phyloP scores from a whole-genome alignment of 2,113 vertebrate genomes.

The Pristiophorus japonicus region DNA sequence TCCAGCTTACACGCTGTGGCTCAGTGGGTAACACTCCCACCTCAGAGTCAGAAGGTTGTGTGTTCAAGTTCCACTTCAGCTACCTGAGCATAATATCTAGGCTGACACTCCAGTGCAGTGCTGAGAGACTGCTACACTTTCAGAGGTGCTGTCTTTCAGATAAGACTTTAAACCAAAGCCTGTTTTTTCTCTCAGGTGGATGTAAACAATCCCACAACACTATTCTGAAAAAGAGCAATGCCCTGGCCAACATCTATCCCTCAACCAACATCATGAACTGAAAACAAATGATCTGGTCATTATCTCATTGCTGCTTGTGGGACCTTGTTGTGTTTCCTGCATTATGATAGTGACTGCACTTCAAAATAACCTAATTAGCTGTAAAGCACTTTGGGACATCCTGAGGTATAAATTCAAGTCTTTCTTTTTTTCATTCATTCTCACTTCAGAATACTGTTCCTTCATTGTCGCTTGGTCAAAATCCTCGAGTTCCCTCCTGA shows the following conservation, averaged over 20 bases:
- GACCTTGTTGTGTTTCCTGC: too few relatives aligned
- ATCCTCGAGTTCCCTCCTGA: background rate
- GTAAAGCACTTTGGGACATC: too few relatives aligned
- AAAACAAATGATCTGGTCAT: too few relatives aligned
- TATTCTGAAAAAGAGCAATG: background rate
- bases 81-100: background rate
- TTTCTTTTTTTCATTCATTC: too few relatives aligned
- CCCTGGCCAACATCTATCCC: background rate
- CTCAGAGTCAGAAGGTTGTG: background rate
- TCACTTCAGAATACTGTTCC: background rate
- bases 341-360: too few relatives aligned
- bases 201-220: background rate
- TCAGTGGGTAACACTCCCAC: background rate
- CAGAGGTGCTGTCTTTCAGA: background rate
- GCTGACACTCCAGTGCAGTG: background rate
- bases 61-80: background rate
- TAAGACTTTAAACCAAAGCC: too few relatives aligned
- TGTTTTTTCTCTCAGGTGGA: too few relatives aligned
- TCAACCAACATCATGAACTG: background rate
- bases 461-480: background rate
- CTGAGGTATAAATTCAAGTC: too few relatives aligned
- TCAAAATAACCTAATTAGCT: too few relatives aligned
- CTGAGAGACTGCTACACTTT: background rate
- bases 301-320: too few relatives aligned
- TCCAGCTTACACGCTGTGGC: background rate